A percentile compares a stretch with the other conserved stretches of the same genome.
Evolutionary conservation across 2,113 vertebrate genomes (phyloP).

Genomic region (Chamaetylas fuelleborni): DNA sequence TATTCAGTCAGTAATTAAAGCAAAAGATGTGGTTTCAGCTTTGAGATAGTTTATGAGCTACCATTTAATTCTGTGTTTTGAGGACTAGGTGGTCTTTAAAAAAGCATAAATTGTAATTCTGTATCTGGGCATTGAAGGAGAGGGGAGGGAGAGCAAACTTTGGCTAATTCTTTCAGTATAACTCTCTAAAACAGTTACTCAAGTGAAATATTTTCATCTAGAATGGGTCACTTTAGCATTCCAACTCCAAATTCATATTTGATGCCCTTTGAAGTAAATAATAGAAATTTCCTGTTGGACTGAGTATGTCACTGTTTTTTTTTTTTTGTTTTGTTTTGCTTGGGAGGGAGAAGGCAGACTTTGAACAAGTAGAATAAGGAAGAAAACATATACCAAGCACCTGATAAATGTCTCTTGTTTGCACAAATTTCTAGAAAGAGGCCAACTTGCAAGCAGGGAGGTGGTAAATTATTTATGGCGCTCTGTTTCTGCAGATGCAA

Average conservation of each 20-base stretch:
- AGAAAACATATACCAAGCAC: background rate
- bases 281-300: background rate
- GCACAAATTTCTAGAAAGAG: background rate
- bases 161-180: background rate
- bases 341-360: background rate
- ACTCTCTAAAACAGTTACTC: background rate
- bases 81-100: background rate
- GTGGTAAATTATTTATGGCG: background rate
- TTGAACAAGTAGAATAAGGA: background rate
- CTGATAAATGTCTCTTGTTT: background rate
- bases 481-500: background rate
- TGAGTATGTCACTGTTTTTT: background rate
- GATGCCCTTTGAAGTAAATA: background rate
- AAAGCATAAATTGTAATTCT: background rate
- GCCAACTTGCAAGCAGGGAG: rapidly evolving
- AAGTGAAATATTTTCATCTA: background rate
- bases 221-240: background rate
- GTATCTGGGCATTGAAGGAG: background rate
- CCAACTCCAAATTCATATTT: background rate
- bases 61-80: background rate
- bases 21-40: background rate
- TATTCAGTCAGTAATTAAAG: background rate
- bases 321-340: background rate
- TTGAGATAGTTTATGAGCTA: background rate
- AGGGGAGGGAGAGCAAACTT: background rate